Conservation (phyloP, 2,888 invertebrate genomes). For the Eilema depressum region DNA sequence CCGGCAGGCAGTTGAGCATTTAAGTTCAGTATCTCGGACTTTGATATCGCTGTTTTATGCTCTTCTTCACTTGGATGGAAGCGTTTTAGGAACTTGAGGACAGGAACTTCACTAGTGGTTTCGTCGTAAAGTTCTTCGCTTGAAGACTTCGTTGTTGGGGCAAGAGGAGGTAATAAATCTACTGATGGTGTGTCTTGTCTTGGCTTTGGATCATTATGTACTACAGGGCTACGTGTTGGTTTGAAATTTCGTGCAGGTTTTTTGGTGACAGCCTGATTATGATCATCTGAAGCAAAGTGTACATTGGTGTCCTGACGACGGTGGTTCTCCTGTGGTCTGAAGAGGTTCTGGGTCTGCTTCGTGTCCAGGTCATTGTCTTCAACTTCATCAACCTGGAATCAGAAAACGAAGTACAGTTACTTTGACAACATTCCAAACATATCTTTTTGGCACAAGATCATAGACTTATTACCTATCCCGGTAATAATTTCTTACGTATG, state of each 20-base stretch:
- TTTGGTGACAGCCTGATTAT: conserved; percentile 65
- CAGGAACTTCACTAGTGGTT: conserved; percentile 57
- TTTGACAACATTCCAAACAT: neutral
- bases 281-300: conserved; percentile 42
- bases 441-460: too few species aligned
- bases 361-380: conserved; percentile 76
- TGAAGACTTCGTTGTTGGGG: conserved; percentile 61
- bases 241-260: conserved; percentile 63
- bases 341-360: conserved; percentile 68
- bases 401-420: conserved; percentile 9
- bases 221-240: conserved; percentile 50
- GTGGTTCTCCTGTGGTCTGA: conserved; percentile 70
- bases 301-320: conserved; percentile 31
- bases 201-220: conserved; percentile 21
- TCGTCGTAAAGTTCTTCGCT: conserved; percentile 56
- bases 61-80: conserved; percentile 80
- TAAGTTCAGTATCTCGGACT: conserved; percentile 73
- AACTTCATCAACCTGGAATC: conserved; percentile 74
- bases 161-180: conserved; percentile 65
- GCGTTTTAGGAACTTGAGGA: conserved; percentile 79
- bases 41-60: conserved; percentile 75
- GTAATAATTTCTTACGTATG: too few species aligned
- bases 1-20: conserved; percentile 76
- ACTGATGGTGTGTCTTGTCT: conserved; percentile 61
- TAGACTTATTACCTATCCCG: too few species aligned